phyloP scores from a whole-genome alignment of 2,888 invertebrate genomes.

The Nymphalis urticae region DNA sequence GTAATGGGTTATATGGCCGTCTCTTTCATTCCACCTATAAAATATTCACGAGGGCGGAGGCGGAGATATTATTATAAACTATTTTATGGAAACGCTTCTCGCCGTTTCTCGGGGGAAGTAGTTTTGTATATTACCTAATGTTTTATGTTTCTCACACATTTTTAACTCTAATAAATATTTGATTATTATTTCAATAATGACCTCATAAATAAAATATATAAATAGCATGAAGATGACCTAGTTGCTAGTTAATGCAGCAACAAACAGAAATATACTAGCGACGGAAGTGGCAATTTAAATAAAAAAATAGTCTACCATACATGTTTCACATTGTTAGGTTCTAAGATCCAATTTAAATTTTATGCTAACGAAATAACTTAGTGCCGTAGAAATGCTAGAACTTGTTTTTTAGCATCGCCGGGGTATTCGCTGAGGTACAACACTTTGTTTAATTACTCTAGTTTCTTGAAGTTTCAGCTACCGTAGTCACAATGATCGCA shows the following conservation, averaged over 20 bases:
- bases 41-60: conserved; percentile 58
- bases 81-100: conserved; percentile 53
- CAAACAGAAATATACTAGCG: too few species aligned
- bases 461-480: neutral
- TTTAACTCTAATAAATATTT: conserved; percentile 6
- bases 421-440: neutral
- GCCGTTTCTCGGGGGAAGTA: conserved; percentile 41
- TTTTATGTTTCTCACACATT: conserved; percentile 29
- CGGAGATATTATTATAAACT: conserved; percentile 56
- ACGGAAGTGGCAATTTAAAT: neutral
- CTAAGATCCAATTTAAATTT: neutral
- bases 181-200: neutral
- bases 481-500: neutral
- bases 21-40: conserved; percentile 43
- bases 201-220: neutral
- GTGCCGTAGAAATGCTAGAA: neutral
- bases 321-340: neutral
- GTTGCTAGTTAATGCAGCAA: neutral
- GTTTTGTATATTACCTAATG: conserved; percentile 43
- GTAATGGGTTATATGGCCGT: conserved; percentile 31
- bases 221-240: neutral
- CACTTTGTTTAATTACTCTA: conserved; percentile 6
- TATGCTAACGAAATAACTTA: neutral
- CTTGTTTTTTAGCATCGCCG: neutral
- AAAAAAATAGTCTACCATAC: neutral